Base-by-base conservation (phyloP, 2,888 invertebrate species). In the Anthophora plumipes region DNA sequence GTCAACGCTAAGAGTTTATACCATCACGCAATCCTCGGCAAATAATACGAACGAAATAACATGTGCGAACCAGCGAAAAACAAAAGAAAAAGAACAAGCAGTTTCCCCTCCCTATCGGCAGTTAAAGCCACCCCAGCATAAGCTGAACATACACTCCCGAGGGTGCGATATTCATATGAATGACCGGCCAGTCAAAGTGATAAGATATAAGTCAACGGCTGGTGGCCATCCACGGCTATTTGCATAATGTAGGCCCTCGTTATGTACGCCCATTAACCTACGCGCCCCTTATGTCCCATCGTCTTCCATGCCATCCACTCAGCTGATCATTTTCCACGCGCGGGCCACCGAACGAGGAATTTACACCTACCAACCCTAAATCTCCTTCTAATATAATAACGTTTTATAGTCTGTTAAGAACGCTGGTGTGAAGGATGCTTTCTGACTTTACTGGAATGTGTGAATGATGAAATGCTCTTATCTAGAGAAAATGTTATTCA, bases 221-320 rank as follows among this genome's bases (percentile, higher is more conserved):
- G 85, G 82, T 86, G 88, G 85, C 87, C 89, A 91, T 89, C 88
- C 86, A 77, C 83, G 83, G 84, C 82, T 84, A 90, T 93, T 92
- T 92, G 90, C 92, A 92, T 93, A 92, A 93, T 92, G 88, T 88
- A 89, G 89, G 85, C 88, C 87, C 91, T 91, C 91, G 91, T 92
- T 92, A 91, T 90, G 84, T 84, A 91, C 91, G 91, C 91, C 91
- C 89, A 90, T 92, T 92, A 92, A 90, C 90, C 88, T 88, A 83
- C 87, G 80, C 84, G 70, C 71, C 80, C 83, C 74, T 83, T 75
- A 72, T 74, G 72, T 77, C 80, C 79, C 64, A 60, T 72, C 80
- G 67, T 71, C 83, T 77, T 77, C 74, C 67, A 70, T 55, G 66
- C 57, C 77, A 60, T 60, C 74, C 71, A 54, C 66, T 60, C 69